Percentiles rank a stretch among this genome's conserved stretches.
phyloP scores from a whole-genome alignment of 2,113 vertebrate species.

The Notarius lentiginosus region DNA sequence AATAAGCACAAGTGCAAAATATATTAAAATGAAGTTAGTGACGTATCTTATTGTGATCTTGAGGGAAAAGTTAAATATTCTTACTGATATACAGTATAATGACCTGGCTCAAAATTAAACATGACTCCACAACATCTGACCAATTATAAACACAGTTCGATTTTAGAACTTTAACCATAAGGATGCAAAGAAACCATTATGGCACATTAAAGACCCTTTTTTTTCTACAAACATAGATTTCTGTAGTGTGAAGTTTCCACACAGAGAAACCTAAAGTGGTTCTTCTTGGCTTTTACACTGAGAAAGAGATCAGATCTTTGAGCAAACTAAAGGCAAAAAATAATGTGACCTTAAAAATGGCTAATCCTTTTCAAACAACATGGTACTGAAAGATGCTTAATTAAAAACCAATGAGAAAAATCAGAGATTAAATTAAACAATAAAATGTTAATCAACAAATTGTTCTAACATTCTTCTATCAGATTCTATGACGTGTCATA shows the following conservation, averaged over 20 bases:
- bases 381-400: not conserved
- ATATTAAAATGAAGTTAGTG: not conserved
- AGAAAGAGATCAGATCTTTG: conserved; percentile 3
- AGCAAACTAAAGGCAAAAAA: not conserved
- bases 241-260: not conserved
- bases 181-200: not conserved
- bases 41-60: too few species aligned
- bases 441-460: not conserved
- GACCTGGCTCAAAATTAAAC: too few species aligned
- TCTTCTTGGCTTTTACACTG: not conserved
- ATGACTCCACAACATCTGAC: conserved; percentile 14
- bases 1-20: not conserved
- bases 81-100: too few species aligned
- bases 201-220: not conserved
- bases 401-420: not conserved
- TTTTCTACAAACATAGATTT: not conserved
- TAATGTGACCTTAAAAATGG: not conserved
- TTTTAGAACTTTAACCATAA: not conserved
- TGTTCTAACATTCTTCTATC: not conserved
- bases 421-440: not conserved
- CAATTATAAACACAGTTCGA: not conserved
- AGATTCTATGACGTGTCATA: conserved; percentile 33
- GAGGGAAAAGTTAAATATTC: not conserved
- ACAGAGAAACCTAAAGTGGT: not conserved
- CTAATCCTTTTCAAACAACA: not conserved